Evolutionary conservation across 2,113 vertebrate genomes (phyloP), one percentile per base, ranked within the genome.

Genomic region (Callionymus lyra): DNA sequence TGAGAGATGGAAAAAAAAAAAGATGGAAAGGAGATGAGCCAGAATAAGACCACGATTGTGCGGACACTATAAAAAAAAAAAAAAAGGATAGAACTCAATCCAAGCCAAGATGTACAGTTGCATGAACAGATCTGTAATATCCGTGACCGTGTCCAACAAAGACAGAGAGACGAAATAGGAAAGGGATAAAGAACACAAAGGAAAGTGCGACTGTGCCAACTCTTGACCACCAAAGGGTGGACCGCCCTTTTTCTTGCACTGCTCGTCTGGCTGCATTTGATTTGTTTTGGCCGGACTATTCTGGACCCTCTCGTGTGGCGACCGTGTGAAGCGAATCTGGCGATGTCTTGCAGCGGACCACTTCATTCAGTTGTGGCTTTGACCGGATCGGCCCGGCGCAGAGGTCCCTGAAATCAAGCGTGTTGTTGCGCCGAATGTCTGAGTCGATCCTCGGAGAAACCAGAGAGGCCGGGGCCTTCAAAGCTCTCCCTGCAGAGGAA

Each of bases 301-400:
- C 63, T 58, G 58, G 71, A 67, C 56, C 62, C 66, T 73, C 31
- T 69, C 44, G 33, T 74, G 69, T 38, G 34, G 58, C 39, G 31
- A 66, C 43, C 27, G 51, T 61, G 38, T 57, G 51, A 53, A 53
- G 60, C 18, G n/a, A 61, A 66, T 47, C 64, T 71, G 68, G 67
- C 58, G 60, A 27, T 35, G 48, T 68, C 49, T 58, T 40, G 55
- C 32, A 43, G 47, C 51, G 56, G 65, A 68, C 69, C 69, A 65
- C 64, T 44, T 41, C 50, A 58, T 72, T 79, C 59, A 76, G 76
- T 77, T 82, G 77, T 76, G 74, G 68, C 53, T 27, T 38, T 49
- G 1, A 34, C 27, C 42, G 47, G 56, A 51, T 45, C 38, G 13
- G 51, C 41, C 65, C 47, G 36, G 33, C 15, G 44, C 65, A 39